A percentile compares a stretch with the other conserved stretches of the same genome.
phyloP scores from a whole-genome alignment of 2,888 invertebrate genomes.

The Trachelus iudaicus region DNA sequence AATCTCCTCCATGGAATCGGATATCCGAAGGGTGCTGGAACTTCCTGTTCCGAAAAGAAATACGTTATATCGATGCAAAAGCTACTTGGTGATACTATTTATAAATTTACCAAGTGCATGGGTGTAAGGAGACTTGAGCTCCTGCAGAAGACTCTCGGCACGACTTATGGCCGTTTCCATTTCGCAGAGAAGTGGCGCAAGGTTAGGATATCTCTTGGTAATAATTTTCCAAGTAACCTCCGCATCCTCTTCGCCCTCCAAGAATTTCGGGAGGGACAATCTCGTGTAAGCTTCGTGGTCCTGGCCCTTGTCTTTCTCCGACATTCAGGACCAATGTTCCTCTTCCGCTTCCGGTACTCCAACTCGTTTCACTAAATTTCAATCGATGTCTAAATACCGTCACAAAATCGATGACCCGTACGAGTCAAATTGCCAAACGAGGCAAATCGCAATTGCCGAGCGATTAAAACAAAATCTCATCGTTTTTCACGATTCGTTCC shows the following conservation, averaged over 20 bases:
- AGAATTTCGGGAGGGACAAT: constrained; percentile 11
- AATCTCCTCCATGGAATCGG: constrained; percentile 23
- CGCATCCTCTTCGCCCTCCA: constrained; percentile 17
- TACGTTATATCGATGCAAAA: not conserved
- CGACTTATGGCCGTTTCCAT: constrained; percentile 49
- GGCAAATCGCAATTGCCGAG: not conserved
- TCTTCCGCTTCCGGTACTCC: not conserved
- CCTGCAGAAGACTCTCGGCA: constrained; percentile 46
- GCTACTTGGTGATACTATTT: not conserved
- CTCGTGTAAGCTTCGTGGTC: not conserved
- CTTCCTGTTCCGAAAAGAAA: constrained; percentile 26
- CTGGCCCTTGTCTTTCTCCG: constrained; percentile 7
- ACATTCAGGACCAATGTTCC: constrained; percentile 15
- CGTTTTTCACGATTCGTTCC: not conserved
- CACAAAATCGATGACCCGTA: not conserved
- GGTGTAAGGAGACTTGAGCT: constrained; percentile 31
- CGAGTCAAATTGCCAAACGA: not conserved
- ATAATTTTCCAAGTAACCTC: constrained; percentile 45
- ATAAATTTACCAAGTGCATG: not conserved
- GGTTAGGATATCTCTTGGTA: constrained; percentile 47
- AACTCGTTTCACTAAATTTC: constrained; percentile 18
- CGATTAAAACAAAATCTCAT: not conserved
- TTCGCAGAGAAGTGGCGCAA: constrained; percentile 49
- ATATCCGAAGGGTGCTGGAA: constrained; percentile 33
- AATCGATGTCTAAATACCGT: not conserved